Conservation (phyloP, 1,140 invertebrate species). For the Zaprionus camerounensis region DNA sequence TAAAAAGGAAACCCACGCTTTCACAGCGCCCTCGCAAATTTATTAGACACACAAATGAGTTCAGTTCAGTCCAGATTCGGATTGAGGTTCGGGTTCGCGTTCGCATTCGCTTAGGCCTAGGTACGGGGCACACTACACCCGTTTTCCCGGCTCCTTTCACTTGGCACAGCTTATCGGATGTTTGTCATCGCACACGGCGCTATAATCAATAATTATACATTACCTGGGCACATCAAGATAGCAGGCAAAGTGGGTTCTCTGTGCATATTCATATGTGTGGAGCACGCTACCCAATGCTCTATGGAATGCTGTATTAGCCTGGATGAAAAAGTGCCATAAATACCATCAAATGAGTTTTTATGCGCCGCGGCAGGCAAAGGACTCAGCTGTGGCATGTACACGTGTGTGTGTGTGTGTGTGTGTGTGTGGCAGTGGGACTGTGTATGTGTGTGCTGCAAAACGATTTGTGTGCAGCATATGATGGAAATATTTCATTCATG, state of each 20-base stretch:
- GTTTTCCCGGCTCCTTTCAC: conserved; percentile 57
- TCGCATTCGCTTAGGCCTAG: background rate
- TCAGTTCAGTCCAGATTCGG: background rate
- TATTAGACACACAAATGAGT: conserved; percentile 9
- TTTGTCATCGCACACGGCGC: conserved; percentile 47
- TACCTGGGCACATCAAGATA: conserved; percentile 71
- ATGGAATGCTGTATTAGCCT: conserved; percentile 35
- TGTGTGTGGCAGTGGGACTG: background rate
- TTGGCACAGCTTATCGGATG: conserved; percentile 46
- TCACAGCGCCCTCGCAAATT: conserved; percentile 31
- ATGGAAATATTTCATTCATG: conserved; percentile 82
- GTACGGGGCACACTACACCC: background rate
- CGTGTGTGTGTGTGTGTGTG: background rate
- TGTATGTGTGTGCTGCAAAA: conserved; percentile 18
- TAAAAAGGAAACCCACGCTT: conserved; percentile 32
- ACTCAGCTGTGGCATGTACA: background rate
- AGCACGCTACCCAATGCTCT: background rate
- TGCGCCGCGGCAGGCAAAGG: conserved; percentile 45
- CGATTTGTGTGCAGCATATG: conserved; percentile 64
- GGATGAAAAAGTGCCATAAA: conserved; percentile 57
- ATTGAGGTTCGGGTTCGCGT: conserved; percentile 17
- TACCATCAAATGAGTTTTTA: conserved; percentile 76
- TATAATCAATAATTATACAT: conserved; percentile 79
- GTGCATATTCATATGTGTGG: background rate
- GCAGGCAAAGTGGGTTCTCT: background rate